Evolutionary conservation across 1,140 invertebrate species (phyloP).

Genomic region (Zaprionus capensis): DNA sequence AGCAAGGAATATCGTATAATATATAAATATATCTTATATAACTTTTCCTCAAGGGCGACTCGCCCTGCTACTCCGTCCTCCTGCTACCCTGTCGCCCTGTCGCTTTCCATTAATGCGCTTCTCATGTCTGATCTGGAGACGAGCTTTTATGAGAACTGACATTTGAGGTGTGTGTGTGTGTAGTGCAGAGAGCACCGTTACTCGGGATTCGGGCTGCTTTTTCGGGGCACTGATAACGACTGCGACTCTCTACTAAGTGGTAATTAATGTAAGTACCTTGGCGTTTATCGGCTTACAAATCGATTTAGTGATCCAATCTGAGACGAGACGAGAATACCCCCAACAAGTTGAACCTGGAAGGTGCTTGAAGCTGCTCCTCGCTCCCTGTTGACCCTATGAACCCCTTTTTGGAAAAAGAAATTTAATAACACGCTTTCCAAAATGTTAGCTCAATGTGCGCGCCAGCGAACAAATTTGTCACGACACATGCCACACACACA

Average conservation of each 20-base stretch:
- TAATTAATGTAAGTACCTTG: slow-evolving; percentile 78
- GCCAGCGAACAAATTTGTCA: slow-evolving; percentile 74
- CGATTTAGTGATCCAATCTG: slow-evolving; percentile 61
- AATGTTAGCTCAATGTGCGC: slow-evolving; percentile 61
- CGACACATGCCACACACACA: slow-evolving; percentile 75
- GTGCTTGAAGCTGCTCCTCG: slow-evolving; percentile 17
- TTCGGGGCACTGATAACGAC: slow-evolving; percentile 33
- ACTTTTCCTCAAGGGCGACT: slow-evolving; percentile 30
- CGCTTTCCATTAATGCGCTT: slow-evolving; percentile 73
- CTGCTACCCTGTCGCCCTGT: slow-evolving; percentile 47
- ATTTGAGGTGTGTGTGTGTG: slow-evolving; percentile 83
- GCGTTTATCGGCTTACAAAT: slow-evolving; percentile 74
- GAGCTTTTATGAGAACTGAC: slow-evolving; percentile 69
- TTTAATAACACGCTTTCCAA: slow-evolving; percentile 80
- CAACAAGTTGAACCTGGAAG: slow-evolving; percentile 15
- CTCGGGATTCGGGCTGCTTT: slow-evolving; percentile 22
- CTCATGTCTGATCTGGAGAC: slow-evolving; percentile 66
- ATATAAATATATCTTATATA: neutral
- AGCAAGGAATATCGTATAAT: neutral
- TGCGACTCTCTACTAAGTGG: slow-evolving; percentile 65
- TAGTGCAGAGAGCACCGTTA: slow-evolving; percentile 47
- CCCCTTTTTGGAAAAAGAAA: slow-evolving; percentile 46
- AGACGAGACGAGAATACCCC: slow-evolving; percentile 33
- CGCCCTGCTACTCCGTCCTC: slow-evolving; percentile 7
- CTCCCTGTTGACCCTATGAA: slow-evolving; percentile 18